Base-by-base conservation (phyloP, 2,797 vertebrate species). In the Merluccius polli region DNA sequence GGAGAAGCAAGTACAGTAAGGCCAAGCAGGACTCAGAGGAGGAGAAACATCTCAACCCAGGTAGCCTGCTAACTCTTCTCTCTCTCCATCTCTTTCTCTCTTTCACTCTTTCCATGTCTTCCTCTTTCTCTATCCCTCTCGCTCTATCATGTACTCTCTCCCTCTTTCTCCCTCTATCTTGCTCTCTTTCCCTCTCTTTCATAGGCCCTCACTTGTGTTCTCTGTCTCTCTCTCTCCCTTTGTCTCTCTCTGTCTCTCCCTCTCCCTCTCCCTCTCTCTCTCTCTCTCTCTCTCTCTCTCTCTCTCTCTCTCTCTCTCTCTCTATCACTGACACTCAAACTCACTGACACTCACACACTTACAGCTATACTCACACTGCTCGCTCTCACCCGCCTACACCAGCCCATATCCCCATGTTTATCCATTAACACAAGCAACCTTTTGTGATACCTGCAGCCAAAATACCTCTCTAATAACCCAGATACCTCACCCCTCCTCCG, bases 1-100 rank as follows among this genome's bases (percentile, higher is more conserved):
- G 98, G 89, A 95, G 97, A 87, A 98, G 96, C 84, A 99, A 99
- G 88, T 99, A 99, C 94, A 97, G 97, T 86, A 98, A 99, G 89
- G 96, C 98, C n/a, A 99, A 99, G 88, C 97, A 99, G 85, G 98
- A 99, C 85, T 96, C 97, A 1, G 98, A 99, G 85, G 98, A 99
- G 89, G 98, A 99, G 90, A 99, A 98, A 32, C 97, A 99, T 91
- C 93, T 99, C 80, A 98, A 98, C 88, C 97, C 98, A 96, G 98
- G 98, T 99, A 95, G 75, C 85, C 33, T 32, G n/a, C 77, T 10
- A 70, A 41, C 73, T 32, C 70, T 12, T 36, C 21, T 41, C 21
- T 18, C 24, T 77, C 78, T 70, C 69, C 73, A 76, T 81, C 77
- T 81, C 75, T 8, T 78, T 74, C 82, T 44, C 6, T 15, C 41